Evolutionary conservation across 2,797 vertebrate species (phyloP).

Genomic region (Pampus argenteus): DNA sequence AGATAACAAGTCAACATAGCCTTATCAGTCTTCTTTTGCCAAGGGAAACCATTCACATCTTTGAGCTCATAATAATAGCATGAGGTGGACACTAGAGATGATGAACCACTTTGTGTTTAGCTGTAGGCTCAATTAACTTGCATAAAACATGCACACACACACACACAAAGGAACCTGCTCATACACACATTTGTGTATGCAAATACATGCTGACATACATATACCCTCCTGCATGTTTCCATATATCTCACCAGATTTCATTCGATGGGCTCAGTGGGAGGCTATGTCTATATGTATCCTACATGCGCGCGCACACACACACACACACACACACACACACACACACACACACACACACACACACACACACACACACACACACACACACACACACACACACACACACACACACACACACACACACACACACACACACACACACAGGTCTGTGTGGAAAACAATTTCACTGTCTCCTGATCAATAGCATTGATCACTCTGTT

Average conservation of each 20-base stretch:
- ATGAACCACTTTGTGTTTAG: constrained; percentile 36
- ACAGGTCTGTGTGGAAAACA: constrained; percentile 14
- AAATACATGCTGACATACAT: constrained; percentile 23
- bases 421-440: constrained; percentile 5
- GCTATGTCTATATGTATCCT: constrained; percentile 11
- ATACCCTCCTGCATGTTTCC: constrained; percentile 13
- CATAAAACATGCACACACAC: constrained; percentile 1
- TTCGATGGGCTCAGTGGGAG: constrained; percentile 27
- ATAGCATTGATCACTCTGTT: constrained; percentile 11
- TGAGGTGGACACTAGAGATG: constrained; percentile 20
- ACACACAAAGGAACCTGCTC: constrained; percentile 2
- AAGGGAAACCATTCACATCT: constrained; percentile 81
- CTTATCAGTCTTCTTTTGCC: constrained; percentile 82
- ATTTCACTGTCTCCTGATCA: constrained; percentile 17
- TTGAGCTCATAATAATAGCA: constrained; percentile 65
- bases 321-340: no score
- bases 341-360: no score
- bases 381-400: no score
- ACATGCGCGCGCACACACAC: no score
- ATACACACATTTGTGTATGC: constrained; percentile 1
- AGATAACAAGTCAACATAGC: constrained; percentile 86
- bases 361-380: constrained; percentile 11
- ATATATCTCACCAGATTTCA: constrained; percentile 26
- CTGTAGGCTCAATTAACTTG: constrained; percentile 22
- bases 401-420: no score